Base-by-base conservation (phyloP, 2,888 invertebrate genomes). In the Dasypogon diadema region DNA sequence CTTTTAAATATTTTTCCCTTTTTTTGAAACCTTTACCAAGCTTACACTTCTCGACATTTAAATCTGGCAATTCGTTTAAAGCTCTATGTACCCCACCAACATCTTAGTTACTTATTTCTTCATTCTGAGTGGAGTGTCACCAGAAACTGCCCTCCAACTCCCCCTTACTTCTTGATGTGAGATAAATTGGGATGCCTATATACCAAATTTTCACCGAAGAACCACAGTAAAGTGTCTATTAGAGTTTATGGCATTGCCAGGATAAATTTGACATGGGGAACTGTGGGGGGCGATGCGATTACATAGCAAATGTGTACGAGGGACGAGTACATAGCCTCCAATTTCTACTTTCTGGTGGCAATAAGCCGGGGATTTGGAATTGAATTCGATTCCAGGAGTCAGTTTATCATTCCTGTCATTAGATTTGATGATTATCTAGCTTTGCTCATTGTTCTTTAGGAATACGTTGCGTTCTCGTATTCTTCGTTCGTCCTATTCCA, bases 361-460 rank as follows among this genome's bases (percentile, higher is more conserved):
- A 70, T 70, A 70, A 70, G 34, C 70, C 16, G 22, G 70, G 70
- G 70, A 70, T 70, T 70, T 70, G n/a, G 70, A 70, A 70, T 70
- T 70, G 70, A 70, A 70, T 70, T 70, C 70, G 70, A 54, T 70
- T 70, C 34, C 54, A 51, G 54, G 16, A 54, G 54, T 70, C 70
- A 26, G 54, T 70, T 70, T 30, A 70, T 70, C 70, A 70, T 70
- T 54, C 54, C 37, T 70, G 70, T 70, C 70, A 54, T 70, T 70
- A 70, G 51, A 70, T 70, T 70, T 54, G 54, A 70, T 54, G 70
- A 54, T 70, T 54, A 70, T 54, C 54, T 18, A 21, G 63, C 12
- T 30, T 8, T 8, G 30, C 8, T 8, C 30, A 3, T 30, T 3
- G 4, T 30, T 8, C 30, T 30, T 8, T 8, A 30, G 3, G 30